Percentiles rank a stretch among this genome's conserved stretches.
phyloP scores from a whole-genome alignment of 2,113 vertebrate genomes.

The Protobothrops mucrosquamatus region DNA sequence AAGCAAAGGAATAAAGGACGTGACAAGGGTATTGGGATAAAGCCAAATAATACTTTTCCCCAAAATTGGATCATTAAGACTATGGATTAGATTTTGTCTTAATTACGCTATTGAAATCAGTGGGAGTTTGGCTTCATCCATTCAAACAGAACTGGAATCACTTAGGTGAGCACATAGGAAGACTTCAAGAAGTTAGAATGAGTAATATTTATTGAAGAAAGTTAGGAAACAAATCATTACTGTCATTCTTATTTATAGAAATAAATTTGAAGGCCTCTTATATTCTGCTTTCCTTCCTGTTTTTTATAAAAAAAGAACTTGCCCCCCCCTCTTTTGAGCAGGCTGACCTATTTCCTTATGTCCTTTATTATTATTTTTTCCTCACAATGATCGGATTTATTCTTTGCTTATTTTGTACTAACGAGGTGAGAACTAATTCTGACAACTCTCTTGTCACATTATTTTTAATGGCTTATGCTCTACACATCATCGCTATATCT shows the following conservation, averaged over 20 bases:
- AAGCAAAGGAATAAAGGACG: neutral
- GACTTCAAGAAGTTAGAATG: neutral
- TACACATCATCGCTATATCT: neutral
- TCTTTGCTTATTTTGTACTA: neutral
- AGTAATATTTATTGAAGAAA: neutral
- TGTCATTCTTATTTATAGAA: neutral
- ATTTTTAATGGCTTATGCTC: neutral
- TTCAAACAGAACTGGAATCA: neutral
- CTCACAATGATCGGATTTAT: neutral
- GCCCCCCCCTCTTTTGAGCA: neutral
- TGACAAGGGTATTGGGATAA: conserved; percentile 9
- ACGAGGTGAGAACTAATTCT: neutral
- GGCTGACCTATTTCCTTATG: neutral
- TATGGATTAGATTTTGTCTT: neutral
- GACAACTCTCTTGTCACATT: neutral
- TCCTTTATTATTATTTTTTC: neutral
- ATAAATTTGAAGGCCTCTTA: neutral
- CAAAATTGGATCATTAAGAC: conserved; percentile 1
- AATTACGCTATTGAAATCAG: neutral
- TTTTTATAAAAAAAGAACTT: neutral
- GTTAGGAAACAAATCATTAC: neutral
- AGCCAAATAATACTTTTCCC: neutral
- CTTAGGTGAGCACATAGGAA: neutral
- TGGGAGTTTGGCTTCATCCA: neutral
- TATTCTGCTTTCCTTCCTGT: neutral